Evolutionary conservation across 2,797 vertebrate genomes (phyloP).

Genomic region (Scolopax rusticola): DNA sequence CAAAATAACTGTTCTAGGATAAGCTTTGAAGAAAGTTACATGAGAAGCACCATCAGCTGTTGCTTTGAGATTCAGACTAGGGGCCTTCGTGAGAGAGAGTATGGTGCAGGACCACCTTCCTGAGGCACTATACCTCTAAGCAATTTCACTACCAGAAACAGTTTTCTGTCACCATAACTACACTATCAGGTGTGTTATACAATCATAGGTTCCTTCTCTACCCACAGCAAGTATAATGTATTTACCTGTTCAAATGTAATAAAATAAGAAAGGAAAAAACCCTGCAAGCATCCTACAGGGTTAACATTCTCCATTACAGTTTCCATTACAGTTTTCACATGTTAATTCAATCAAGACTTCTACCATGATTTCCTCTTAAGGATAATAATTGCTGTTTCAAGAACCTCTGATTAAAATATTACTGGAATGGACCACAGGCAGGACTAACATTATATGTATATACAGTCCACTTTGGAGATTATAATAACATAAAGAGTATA

Average conservation of each 20-base stretch:
- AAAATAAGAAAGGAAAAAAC: constrained; percentile 31
- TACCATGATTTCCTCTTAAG: constrained; percentile 56
- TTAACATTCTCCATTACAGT: constrained; percentile 30
- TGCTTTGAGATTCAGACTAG: background rate
- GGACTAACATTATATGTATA: constrained; percentile 15
- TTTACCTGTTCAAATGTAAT: constrained; percentile 11
- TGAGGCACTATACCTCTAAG: background rate
- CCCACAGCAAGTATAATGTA: background rate
- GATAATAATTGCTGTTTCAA: constrained; percentile 63
- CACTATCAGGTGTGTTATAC: background rate
- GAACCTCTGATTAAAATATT: constrained; percentile 61
- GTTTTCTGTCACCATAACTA: background rate
- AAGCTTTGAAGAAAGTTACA: background rate
- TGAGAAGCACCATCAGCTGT: background rate
- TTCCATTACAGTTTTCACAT: constrained; percentile 55
- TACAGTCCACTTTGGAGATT: background rate
- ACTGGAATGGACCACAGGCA: constrained; percentile 45
- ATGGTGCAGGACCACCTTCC: background rate
- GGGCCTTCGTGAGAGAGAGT: background rate
- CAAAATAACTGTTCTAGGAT: background rate
- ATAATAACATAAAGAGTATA: constrained; percentile 28
- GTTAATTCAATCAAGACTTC: constrained; percentile 63
- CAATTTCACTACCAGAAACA: background rate
- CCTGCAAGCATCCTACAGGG: background rate
- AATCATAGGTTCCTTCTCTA: background rate